Conservation (phyloP, 2,888 invertebrate species). For the Eupithecia inturbata region DNA sequence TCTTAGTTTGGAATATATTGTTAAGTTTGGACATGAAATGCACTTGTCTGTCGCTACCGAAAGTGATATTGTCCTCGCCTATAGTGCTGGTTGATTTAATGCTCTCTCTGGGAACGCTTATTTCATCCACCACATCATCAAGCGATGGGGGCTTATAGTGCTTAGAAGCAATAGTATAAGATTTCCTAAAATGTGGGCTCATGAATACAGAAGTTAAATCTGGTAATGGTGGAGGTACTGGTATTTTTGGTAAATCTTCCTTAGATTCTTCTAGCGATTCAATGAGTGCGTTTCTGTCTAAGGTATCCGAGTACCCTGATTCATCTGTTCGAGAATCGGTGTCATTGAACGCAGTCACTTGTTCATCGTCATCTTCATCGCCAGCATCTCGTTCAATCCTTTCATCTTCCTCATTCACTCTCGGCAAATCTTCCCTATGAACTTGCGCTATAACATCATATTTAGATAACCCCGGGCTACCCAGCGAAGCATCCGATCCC, state of each 20-base stretch:
- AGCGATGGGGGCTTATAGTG: slow-evolving; percentile 41
- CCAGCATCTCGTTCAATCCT: slow-evolving; percentile 50
- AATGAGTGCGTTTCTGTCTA: slow-evolving; percentile 64
- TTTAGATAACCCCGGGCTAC: slow-evolving; percentile 77
- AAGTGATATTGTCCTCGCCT: slow-evolving; percentile 63
- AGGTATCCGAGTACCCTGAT: slow-evolving; percentile 78
- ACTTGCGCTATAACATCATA: slow-evolving; percentile 84
- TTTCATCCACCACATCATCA: slow-evolving; percentile 46
- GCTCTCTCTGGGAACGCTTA: slow-evolving; percentile 59
- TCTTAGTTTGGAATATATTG: slow-evolving; percentile 71
- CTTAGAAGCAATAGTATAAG: slow-evolving; percentile 56
- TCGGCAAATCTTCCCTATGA: slow-evolving; percentile 82
- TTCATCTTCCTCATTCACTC: slow-evolving; percentile 72
- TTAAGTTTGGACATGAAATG: slow-evolving; percentile 77
- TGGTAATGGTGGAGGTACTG: slow-evolving; percentile 74
- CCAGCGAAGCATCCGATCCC: slow-evolving; percentile 74
- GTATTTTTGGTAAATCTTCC: slow-evolving; percentile 63
- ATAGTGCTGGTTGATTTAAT: slow-evolving; percentile 61
- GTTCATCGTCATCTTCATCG: slow-evolving; percentile 57
- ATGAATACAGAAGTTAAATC: slow-evolving; percentile 61
- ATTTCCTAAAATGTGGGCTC: slow-evolving; percentile 55
- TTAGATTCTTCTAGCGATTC: slow-evolving; percentile 59
- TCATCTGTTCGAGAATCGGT: slow-evolving; percentile 78
- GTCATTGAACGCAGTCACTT: slow-evolving; percentile 69
- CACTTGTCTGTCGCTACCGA: slow-evolving; percentile 69